Evolutionary conservation across 1,140 invertebrate genomes (phyloP).

Genomic region (Drosophila ananassae): DNA sequence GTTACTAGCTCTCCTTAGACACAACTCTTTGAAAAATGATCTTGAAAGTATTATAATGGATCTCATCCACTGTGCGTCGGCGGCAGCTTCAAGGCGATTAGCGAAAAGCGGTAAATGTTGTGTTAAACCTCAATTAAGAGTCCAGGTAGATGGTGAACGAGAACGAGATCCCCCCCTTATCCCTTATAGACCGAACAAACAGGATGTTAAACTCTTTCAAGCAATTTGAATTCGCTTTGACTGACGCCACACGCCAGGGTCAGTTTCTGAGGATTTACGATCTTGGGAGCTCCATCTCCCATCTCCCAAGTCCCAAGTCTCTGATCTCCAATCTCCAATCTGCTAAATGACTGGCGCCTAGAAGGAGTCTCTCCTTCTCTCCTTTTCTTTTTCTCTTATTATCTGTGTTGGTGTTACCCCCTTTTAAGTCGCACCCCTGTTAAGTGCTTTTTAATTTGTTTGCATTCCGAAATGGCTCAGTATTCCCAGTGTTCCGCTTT

Average conservation of each 20-base stretch:
- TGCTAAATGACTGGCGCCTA: slow-evolving; percentile 50
- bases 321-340: neutral
- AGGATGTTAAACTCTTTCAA: slow-evolving; percentile 33
- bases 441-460: slow-evolving; percentile 82
- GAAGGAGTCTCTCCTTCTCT: slow-evolving; percentile 16
- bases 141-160: slow-evolving; percentile 6
- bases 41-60: neutral
- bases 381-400: neutral
- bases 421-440: slow-evolving; percentile 24
- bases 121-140: slow-evolving; percentile 79
- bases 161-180: too few relatives aligned
- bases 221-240: slow-evolving; percentile 71
- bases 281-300: slow-evolving; percentile 28
- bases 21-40: too few relatives aligned
- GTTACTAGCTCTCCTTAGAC: too few relatives aligned
- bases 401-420: slow-evolving; percentile 3
- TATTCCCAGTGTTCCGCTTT: slow-evolving; percentile 52
- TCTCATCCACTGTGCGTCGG: slow-evolving; percentile 18
- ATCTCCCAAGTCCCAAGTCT: neutral
- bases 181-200: slow-evolving; percentile 12
- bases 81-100: slow-evolving; percentile 74
- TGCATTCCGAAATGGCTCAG: slow-evolving; percentile 53
- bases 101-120: slow-evolving; percentile 80
- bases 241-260: slow-evolving; percentile 74
- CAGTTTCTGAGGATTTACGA: slow-evolving; percentile 61